Percentiles rank a stretch among this genome's conserved stretches.
These are phyloP conservation scores for Aradophagus sp. DNA, from an alignment of 1,140 invertebrate genomes.

Conservation along the genomic window DNA sequence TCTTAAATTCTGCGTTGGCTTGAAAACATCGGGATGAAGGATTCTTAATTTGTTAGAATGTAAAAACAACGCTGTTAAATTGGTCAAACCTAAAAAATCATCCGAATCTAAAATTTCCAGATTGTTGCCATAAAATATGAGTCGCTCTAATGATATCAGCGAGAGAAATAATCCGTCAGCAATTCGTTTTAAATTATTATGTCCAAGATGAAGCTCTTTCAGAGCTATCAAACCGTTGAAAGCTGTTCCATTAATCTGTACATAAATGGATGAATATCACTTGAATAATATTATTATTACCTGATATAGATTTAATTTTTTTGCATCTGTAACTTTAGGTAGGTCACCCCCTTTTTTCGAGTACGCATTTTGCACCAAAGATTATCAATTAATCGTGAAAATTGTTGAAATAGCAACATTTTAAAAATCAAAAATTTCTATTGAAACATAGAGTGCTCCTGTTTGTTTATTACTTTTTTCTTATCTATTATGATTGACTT, in stretches of 20 bases:
- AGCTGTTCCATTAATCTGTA: constrained; percentile 62
- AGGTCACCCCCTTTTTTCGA: too few relatives aligned
- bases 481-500: constrained; percentile 30
- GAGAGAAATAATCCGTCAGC: constrained; percentile 73
- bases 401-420: too few relatives aligned
- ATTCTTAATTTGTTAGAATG: constrained; percentile 78
- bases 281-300: not conserved
- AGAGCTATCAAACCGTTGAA: constrained; percentile 75
- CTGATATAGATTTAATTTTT: constrained; percentile 3
- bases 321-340: too few relatives aligned
- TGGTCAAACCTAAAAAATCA: constrained; percentile 76
- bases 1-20: constrained; percentile 64
- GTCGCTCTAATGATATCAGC: constrained; percentile 73
- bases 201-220: constrained; percentile 77
- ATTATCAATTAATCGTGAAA: too few relatives aligned
- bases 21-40: constrained; percentile 75
- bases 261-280: not conserved
- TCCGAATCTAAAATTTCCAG: constrained; percentile 74
- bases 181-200: constrained; percentile 77
- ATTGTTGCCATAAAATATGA: constrained; percentile 79
- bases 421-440: too few relatives aligned
- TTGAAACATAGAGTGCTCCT: too few relatives aligned
- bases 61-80: constrained; percentile 77
- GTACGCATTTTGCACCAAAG: too few relatives aligned
- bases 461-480: too few relatives aligned